These are phyloP conservation scores for Dicrostonyx torquatus DNA, from an alignment of 2,797 vertebrate species.

Conservation along the genomic window DNA sequence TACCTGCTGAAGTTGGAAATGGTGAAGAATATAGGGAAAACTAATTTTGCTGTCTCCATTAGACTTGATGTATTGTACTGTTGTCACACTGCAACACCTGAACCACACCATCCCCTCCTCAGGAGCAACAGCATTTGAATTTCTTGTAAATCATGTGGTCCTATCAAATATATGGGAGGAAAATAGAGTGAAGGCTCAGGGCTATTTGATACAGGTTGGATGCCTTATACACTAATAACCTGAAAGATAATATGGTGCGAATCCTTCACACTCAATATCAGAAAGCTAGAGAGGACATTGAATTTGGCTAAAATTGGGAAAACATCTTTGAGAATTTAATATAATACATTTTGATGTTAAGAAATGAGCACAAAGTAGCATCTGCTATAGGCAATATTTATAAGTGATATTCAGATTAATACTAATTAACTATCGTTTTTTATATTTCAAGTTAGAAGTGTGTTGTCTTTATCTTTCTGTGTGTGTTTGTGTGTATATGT, in stretches of 20 bases:
- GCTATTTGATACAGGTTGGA: slow-evolving; percentile 62
- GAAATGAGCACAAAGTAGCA: background rate
- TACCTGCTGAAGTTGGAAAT: background rate
- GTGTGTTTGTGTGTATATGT: background rate
- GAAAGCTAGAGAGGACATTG: background rate
- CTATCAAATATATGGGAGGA: slow-evolving; percentile 56
- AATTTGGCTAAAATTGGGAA: slow-evolving; percentile 43
- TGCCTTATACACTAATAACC: slow-evolving; percentile 56
- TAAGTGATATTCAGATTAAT: slow-evolving; percentile 10
- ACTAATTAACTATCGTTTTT: background rate
- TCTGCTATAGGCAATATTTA: background rate
- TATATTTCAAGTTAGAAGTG: slow-evolving; percentile 20
- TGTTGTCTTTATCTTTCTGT: background rate
- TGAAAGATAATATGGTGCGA: slow-evolving; percentile 27
- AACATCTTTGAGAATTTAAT: slow-evolving; percentile 23
- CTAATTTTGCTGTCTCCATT: slow-evolving; percentile 72
- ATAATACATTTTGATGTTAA: slow-evolving; percentile 38
- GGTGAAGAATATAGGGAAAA: slow-evolving; percentile 62
- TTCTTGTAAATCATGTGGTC: slow-evolving; percentile 57
- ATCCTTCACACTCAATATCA: slow-evolving; percentile 22
- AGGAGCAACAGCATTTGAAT: slow-evolving; percentile 65
- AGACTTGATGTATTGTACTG: slow-evolving; percentile 75
- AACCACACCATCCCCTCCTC: slow-evolving; percentile 21
- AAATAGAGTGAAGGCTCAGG: slow-evolving; percentile 65
- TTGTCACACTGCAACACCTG: slow-evolving; percentile 63